Evolutionary conservation across 2,113 vertebrate species (phyloP).

Genomic region (Rafetus swinhoei): DNA sequence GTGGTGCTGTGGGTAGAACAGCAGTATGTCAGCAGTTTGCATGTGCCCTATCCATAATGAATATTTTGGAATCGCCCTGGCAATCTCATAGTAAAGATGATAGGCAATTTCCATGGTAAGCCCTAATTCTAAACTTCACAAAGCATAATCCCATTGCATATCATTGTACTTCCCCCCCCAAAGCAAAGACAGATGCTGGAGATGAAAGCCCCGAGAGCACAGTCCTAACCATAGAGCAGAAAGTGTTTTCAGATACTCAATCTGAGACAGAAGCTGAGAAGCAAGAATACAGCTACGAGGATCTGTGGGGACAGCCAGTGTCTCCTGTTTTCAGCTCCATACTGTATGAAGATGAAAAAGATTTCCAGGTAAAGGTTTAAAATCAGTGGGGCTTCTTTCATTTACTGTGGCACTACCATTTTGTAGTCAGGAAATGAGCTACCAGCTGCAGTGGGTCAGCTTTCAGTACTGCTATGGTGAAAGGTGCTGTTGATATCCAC

Average conservation of each 20-base stretch:
- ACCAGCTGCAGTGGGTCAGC: rapidly evolving
- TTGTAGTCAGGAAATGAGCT: neutral
- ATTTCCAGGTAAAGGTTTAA: constrained; percentile 75
- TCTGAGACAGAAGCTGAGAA: neutral
- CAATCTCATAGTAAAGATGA: neutral
- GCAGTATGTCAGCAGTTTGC: neutral
- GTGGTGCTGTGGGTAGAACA: neutral
- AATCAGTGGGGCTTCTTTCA: neutral
- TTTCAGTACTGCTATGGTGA: rapidly evolving
- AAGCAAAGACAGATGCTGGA: neutral
- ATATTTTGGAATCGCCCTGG: neutral
- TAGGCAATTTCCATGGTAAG: neutral
- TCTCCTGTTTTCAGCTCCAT: constrained; percentile 19
- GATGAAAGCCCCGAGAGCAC: neutral
- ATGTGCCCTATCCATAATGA: neutral
- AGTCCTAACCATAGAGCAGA: neutral
- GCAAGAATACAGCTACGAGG: neutral
- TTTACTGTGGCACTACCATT: neutral
- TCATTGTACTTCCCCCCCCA: constrained; percentile 1
- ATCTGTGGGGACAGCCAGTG: neutral
- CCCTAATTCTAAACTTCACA: neutral
- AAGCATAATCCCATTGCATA: neutral
- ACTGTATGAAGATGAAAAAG: constrained; percentile 66
- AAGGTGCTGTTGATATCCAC: neutral
- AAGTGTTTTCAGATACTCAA: neutral